Evolutionary conservation across 1,140 invertebrate species (phyloP), one percentile per base, ranked within the genome.

Genomic region (Physella acuta): DNA sequence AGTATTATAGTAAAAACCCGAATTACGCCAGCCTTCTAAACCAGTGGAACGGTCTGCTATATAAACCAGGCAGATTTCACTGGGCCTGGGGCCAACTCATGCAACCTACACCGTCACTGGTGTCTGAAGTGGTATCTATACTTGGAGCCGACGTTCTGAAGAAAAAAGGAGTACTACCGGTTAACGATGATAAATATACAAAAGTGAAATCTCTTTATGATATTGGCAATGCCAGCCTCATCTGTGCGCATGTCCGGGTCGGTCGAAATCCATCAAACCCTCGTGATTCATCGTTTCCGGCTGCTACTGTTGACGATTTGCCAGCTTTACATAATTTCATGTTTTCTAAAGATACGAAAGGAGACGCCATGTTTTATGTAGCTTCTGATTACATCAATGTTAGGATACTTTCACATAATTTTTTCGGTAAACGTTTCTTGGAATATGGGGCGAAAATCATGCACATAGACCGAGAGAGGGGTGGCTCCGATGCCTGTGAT

Each of bases 171-270:
- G 4, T 28, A 16, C 26, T 60, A 14, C 11, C 58, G 14, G 16
- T 34, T 33, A 60, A 60, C 33, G 31, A 5, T 11, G n/a, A n/a
- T n/a, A n/a, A n/a, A n/a, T 8, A 4, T 14, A 11, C 11, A 14
- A 28, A 28, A 28, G 31, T 14, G 5, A 14, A 11, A 4, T 14
- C 33, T 24, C 14, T 34, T 28, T 11, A 5, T 33, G 4, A 31
- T 14, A 14, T 60, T 4, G 58, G 5, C 26, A 60, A 60, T 31
- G 24, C 24, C 76, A n/a, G n/a, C n/a, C n/a, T n/a, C n/a, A n/a
- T n/a, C n/a, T n/a, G n/a, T n/a, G n/a, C n/a, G n/a, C n/a, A 78
- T 30, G 70, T 78, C 16, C 44, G 76, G 30, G 65, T 73, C 11
- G 76, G 74, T 26, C 51, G 60, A 33, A 78, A 72, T 61, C 65